phyloP scores from a whole-genome alignment of 1,140 invertebrate species.

The Drosophila fuyamai region DNA sequence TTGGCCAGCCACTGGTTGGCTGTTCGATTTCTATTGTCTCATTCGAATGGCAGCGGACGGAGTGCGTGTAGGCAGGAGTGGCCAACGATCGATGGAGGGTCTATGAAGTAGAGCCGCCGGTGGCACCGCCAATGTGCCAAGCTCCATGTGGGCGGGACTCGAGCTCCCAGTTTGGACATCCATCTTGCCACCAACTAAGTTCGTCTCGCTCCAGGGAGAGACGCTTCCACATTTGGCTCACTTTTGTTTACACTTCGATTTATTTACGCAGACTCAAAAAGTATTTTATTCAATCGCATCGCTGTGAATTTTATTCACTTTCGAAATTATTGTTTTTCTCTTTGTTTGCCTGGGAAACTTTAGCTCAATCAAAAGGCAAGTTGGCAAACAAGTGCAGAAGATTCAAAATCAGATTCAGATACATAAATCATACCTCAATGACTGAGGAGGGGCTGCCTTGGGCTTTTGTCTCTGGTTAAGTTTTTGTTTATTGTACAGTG shows the following conservation, averaged over 20 bases:
- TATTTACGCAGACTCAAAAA: conserved; percentile 70
- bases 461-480: conserved; percentile 16
- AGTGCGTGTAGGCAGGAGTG: conserved; percentile 70
- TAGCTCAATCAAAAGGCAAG: conserved; percentile 6
- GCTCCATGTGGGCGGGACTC: conserved; percentile 51
- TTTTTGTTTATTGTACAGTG: conserved; percentile 38
- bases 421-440: conserved; percentile 38
- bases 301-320: conserved; percentile 44
- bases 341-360: conserved; percentile 20
- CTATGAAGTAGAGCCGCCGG: conserved; percentile 14
- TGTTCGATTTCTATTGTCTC: conserved; percentile 53
- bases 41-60: conserved; percentile 14
- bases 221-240: conserved; percentile 45
- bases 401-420: conserved; percentile 7
- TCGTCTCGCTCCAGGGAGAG: conserved; percentile 4
- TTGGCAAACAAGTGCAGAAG: conserved; percentile 5
- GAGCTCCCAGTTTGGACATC: conserved; percentile 40
- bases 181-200: conserved; percentile 23
- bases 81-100: conserved; percentile 46
- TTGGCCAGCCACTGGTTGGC: conserved; percentile 37
- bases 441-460: conserved; percentile 27
- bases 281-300: conserved; percentile 64
- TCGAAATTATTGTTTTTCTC: conserved; percentile 5
- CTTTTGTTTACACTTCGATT: conserved; percentile 75
- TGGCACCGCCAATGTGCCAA: conserved; percentile 9